Conservation (phyloP, 1,140 invertebrate genomes). For the Drosophila oshimai region DNA sequence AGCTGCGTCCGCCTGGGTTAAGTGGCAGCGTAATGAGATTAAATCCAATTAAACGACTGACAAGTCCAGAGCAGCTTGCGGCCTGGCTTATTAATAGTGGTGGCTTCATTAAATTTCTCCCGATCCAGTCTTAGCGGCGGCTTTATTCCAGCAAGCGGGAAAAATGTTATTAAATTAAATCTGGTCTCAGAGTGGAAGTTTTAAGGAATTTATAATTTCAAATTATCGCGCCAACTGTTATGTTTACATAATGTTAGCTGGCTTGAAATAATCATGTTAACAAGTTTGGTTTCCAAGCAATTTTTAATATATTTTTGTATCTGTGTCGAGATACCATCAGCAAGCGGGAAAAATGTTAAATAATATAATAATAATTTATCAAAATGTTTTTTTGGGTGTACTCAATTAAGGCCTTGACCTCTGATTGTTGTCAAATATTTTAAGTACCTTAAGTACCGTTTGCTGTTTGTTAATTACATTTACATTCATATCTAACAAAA, state of each 20-base stretch:
- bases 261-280: neutral
- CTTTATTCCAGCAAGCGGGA: slow-evolving; percentile 13
- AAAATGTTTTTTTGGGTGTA: no score
- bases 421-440: no score
- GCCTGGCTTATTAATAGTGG: slow-evolving; percentile 38
- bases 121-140: neutral
- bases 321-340: no score
- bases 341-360: no score
- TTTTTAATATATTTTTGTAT: no score
- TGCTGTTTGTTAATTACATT: no score
- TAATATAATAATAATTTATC: no score
- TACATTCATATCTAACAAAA: no score
- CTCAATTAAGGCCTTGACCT: no score
- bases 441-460: no score
- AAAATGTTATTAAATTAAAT: neutral
- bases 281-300: no score
- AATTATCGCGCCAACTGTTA: neutral
- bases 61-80: slow-evolving; percentile 36
- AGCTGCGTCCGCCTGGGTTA: slow-evolving; percentile 17
- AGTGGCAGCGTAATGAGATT: slow-evolving; percentile 67
- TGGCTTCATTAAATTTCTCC: slow-evolving; percentile 31
- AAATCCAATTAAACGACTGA: slow-evolving; percentile 69
- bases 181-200: no score
- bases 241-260: neutral
- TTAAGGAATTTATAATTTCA: neutral